Evolutionary conservation across 1,140 invertebrate genomes (phyloP).

Genomic region (Drosophila kepulauana): DNA sequence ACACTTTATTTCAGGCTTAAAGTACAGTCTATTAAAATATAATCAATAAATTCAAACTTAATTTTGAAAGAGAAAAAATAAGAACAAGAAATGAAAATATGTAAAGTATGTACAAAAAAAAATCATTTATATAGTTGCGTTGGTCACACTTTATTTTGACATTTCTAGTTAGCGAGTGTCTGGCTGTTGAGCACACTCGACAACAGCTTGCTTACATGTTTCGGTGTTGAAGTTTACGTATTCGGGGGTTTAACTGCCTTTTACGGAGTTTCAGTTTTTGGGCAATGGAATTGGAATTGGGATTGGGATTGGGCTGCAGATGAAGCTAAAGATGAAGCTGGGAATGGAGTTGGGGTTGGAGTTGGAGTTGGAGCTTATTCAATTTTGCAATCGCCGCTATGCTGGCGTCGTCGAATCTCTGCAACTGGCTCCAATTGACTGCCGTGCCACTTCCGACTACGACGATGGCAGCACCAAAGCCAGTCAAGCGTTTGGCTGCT

Average conservation of each 20-base stretch:
- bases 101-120: too few species aligned
- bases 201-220: neutral
- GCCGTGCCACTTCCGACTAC: conserved; percentile 75
- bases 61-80: too few species aligned
- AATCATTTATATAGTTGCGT: too few species aligned
- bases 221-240: neutral
- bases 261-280: neutral
- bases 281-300: neutral
- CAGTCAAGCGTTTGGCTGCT: conserved; percentile 62
- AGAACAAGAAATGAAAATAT: too few species aligned
- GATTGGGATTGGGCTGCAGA: conserved; percentile 20
- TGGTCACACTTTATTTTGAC: too few species aligned
- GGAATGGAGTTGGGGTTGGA: too few species aligned
- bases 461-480: conserved; percentile 41
- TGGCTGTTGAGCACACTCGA: too few species aligned
- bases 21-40: too few species aligned
- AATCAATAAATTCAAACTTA: too few species aligned
- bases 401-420: conserved; percentile 44
- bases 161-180: too few species aligned
- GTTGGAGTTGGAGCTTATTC: conserved; percentile 67
- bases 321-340: too few species aligned
- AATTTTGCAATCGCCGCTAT: conserved; percentile 71
- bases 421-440: conserved; percentile 79
- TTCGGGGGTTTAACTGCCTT: neutral
- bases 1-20: too few species aligned